phyloP scores from a whole-genome alignment of 2,113 vertebrate species.

The Tupaia tana region DNA sequence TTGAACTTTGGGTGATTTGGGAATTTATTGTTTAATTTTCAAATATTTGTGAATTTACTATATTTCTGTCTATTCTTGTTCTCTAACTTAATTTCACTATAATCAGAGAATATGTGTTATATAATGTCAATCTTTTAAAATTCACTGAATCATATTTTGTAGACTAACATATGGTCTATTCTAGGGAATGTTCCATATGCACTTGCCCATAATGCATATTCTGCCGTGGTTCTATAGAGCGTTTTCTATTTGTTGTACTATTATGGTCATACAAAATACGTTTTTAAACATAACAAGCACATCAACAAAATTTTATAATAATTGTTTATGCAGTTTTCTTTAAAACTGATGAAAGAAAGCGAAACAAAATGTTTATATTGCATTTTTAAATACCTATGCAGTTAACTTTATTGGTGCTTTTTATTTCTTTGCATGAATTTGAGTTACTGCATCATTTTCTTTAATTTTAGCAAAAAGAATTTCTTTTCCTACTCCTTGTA shows the following conservation, averaged over 20 bases:
- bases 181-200: background rate
- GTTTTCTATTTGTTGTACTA: background rate
- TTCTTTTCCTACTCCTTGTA: background rate
- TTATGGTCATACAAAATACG: background rate
- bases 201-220: background rate
- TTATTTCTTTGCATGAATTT: background rate
- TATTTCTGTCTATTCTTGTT: background rate
- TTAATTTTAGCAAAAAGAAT: background rate
- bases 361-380: background rate
- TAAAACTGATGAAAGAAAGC: background rate
- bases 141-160: background rate
- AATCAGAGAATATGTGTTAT: background rate
- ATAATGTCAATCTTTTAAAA: background rate
- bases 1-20: background rate
- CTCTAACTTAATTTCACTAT: background rate
- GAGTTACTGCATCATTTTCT: background rate
- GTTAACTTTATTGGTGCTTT: background rate
- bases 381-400: background rate
- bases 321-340: background rate
- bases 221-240: background rate
- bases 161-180: background rate
- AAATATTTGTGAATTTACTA: background rate
- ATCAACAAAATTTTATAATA: background rate
- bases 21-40: background rate
- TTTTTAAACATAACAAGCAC: background rate